Evolutionary conservation across 1,140 invertebrate genomes (phyloP).

Genomic region (Phocides pigmalion): DNA sequence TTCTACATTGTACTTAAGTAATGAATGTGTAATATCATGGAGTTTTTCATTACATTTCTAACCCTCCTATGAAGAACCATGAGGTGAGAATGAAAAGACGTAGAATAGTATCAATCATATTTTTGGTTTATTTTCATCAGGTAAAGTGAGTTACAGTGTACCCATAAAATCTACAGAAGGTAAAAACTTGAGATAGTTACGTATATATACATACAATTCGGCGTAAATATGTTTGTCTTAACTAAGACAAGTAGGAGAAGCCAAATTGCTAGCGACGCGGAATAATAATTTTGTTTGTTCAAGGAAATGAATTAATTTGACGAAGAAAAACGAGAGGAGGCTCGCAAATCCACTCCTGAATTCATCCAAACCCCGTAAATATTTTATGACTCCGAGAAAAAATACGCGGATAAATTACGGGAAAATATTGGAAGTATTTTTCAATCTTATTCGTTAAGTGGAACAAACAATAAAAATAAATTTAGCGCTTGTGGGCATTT

Average conservation of each 20-base stretch:
- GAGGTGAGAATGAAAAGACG: too few relatives aligned
- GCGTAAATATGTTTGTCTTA: conserved; percentile 1
- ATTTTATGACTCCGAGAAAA: conserved; percentile 78
- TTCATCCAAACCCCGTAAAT: conserved; percentile 76
- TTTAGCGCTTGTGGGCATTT: conserved; percentile 78
- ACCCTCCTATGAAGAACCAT: too few relatives aligned
- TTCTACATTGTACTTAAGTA: too few relatives aligned
- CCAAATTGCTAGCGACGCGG: conserved; percentile 30
- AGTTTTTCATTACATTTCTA: too few relatives aligned
- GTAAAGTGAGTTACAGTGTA: too few relatives aligned
- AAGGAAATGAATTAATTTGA: conserved; percentile 74
- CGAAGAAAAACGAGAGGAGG: conserved; percentile 56
- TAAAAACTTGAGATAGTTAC: too few relatives aligned
- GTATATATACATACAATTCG: background rate
- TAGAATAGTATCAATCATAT: too few relatives aligned
- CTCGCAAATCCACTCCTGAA: conserved; percentile 62
- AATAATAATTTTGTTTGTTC: conserved; percentile 64
- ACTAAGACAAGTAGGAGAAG: background rate
- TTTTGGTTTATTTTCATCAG: too few relatives aligned
- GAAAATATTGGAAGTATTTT: conserved; percentile 77
- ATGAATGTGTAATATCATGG: too few relatives aligned
- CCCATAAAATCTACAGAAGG: too few relatives aligned
- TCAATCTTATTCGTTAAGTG: conserved; percentile 82
- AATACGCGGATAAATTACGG: conserved; percentile 72
- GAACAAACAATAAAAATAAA: conserved; percentile 82